Percentiles rank a stretch among this genome's conserved stretches.
These are phyloP conservation scores for Drosophila glabriapex DNA, from an alignment of 2,888 invertebrate species.

Conservation along the genomic window DNA sequence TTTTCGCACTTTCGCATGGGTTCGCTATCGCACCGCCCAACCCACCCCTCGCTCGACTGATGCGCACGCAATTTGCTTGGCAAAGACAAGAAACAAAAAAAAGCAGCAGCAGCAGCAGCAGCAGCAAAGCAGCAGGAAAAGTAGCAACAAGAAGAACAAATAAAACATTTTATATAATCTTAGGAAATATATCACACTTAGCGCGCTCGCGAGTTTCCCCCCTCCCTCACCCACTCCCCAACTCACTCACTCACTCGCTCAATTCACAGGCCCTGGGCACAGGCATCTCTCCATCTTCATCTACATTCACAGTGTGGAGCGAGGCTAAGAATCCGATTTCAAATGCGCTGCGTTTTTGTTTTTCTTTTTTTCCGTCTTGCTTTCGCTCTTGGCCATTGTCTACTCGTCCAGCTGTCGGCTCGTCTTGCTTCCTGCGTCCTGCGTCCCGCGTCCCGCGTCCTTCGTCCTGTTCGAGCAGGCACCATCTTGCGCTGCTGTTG, in stretches of 20 bases:
- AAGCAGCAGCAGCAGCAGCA: conserved; percentile 4
- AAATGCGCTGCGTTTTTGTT: conserved; percentile 53
- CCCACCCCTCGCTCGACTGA: conserved; percentile 17
- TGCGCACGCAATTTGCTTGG: conserved; percentile 80
- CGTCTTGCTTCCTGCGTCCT: conserved; percentile 22
- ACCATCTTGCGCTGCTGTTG: conserved; percentile 71
- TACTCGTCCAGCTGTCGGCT: conserved; percentile 56
- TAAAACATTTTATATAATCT: conserved; percentile 85
- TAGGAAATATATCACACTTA: conserved; percentile 86
- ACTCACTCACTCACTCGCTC: neutral
- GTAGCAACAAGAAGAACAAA: conserved; percentile 75
- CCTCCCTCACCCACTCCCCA: neutral
- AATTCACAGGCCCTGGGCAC: conserved; percentile 6
- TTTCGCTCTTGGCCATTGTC: conserved; percentile 58
- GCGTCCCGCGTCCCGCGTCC: conserved; percentile 5
- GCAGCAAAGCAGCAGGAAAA: conserved; percentile 30
- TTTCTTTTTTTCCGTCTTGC: conserved; percentile 21
- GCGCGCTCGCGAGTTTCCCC: conserved; percentile 65
- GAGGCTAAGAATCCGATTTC: conserved; percentile 53
- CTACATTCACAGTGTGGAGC: conserved; percentile 32
- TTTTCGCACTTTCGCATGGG: conserved; percentile 62
- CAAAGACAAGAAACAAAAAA: conserved; percentile 44
- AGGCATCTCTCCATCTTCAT: conserved; percentile 52
- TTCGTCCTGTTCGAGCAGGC: conserved; percentile 62
- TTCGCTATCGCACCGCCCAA: conserved; percentile 4